A percentile compares a stretch with the other conserved stretches of the same genome.
Evolutionary conservation across 2,113 vertebrate species (phyloP).

Genomic region (Lanius collurio): DNA sequence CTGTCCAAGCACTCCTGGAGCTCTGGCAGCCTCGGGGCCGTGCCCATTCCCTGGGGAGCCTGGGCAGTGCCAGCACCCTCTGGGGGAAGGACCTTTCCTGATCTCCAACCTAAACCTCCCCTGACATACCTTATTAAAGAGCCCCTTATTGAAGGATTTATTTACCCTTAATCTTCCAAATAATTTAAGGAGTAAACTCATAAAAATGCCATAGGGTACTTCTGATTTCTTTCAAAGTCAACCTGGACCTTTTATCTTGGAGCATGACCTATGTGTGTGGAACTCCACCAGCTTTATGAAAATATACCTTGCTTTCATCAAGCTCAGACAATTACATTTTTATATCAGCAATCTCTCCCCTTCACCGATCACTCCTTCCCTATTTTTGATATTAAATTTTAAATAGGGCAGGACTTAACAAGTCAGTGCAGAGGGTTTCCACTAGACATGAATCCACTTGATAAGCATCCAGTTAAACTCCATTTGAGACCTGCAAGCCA

Average conservation of each 20-base stretch:
- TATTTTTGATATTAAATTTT: not conserved
- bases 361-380: not conserved
- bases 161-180: not conserved
- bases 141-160: not conserved
- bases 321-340: not conserved
- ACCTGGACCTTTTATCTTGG: not conserved
- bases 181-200: not conserved
- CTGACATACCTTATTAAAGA: not conserved
- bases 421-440: not conserved
- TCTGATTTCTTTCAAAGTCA: not conserved
- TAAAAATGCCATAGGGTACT: not conserved
- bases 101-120: rapidly evolving
- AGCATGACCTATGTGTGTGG: rapidly evolving
- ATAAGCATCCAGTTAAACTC: not conserved
- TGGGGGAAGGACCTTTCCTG: not conserved
- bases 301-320: not conserved
- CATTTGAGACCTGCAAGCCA: not conserved
- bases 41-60: not conserved
- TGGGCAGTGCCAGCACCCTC: not conserved
- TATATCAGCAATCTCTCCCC: not conserved
- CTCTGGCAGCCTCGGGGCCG: not conserved
- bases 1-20: not conserved
- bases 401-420: not conserved
- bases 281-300: not conserved
- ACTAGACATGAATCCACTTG: not conserved